These are phyloP conservation scores for Chironomus striatipennis DNA, from an alignment of 1,140 invertebrate genomes.

Conservation along the genomic window DNA sequence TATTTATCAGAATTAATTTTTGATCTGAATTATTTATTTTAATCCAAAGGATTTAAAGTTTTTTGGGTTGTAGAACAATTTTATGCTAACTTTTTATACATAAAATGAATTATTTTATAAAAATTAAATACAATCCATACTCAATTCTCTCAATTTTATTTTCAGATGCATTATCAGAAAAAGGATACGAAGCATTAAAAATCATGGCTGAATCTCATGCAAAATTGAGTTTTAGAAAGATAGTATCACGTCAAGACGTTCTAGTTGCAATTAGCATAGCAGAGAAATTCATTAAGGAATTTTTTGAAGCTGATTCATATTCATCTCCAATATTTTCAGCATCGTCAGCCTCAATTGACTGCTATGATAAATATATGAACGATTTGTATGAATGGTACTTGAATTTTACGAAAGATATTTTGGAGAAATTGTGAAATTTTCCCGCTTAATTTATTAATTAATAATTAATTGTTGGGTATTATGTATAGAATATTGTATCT, in stretches of 20 bases:
- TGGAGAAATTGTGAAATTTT: slow-evolving; percentile 8
- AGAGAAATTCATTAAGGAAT: neutral
- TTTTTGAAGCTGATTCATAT: slow-evolving; percentile 3
- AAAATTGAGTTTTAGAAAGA: neutral
- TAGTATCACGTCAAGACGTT: neutral
- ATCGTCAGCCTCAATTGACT: neutral
- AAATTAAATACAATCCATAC: too few species aligned
- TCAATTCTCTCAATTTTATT: too few species aligned
- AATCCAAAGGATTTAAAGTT: too few species aligned
- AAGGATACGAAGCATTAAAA: neutral
- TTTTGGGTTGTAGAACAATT: too few species aligned
- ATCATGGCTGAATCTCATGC: slow-evolving; percentile 4
- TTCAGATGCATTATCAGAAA: neutral
- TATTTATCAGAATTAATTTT: neutral
- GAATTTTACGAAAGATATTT: neutral
- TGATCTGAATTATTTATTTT: too few species aligned
- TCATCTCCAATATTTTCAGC: neutral
- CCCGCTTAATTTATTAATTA: neutral
- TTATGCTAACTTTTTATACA: too few species aligned
- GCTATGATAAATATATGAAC: neutral
- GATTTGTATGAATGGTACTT: neutral
- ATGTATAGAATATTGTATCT: too few species aligned
- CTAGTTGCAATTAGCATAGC: neutral
- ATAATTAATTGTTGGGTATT: too few species aligned
- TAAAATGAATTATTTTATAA: too few species aligned